Conservation (phyloP, 2,888 invertebrate species). For the Synergus itoensis region DNA sequence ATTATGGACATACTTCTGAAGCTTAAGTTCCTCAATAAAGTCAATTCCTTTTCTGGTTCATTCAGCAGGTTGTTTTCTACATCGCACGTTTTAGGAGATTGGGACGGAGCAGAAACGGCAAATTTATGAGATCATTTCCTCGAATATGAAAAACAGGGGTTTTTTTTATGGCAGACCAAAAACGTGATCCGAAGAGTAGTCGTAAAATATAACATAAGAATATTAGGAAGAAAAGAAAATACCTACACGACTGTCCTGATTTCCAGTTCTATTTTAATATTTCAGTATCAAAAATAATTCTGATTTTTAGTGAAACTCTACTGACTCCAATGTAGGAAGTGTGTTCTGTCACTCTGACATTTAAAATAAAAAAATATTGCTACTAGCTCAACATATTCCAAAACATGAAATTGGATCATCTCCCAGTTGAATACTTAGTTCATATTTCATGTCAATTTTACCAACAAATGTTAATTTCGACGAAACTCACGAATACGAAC, state of each 20-base stretch:
- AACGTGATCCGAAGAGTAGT: not conserved
- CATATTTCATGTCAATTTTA: not conserved
- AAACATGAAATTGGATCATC: not conserved
- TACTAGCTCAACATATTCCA: not conserved
- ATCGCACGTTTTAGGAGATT: not conserved
- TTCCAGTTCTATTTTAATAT: not conserved
- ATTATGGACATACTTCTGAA: not conserved
- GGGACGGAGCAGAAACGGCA: not conserved
- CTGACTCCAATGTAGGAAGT: not conserved
- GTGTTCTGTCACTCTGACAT: not conserved
- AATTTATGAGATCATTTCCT: not conserved
- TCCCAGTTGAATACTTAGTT: not conserved
- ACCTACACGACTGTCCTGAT: not conserved
- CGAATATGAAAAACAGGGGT: not conserved
- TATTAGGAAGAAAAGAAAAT: not conserved
- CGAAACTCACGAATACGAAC: conserved; percentile 1
- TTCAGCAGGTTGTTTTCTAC: not conserved
- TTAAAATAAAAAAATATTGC: not conserved
- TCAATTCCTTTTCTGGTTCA: not conserved
- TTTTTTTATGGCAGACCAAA: not conserved
- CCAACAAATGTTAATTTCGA: not conserved
- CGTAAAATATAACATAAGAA: not conserved
- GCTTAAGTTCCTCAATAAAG: not conserved
- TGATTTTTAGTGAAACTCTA: too few relatives aligned
- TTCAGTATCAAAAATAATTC: too few relatives aligned